phyloP scores from a whole-genome alignment of 1,140 invertebrate genomes.

The Drosophila melanica region DNA sequence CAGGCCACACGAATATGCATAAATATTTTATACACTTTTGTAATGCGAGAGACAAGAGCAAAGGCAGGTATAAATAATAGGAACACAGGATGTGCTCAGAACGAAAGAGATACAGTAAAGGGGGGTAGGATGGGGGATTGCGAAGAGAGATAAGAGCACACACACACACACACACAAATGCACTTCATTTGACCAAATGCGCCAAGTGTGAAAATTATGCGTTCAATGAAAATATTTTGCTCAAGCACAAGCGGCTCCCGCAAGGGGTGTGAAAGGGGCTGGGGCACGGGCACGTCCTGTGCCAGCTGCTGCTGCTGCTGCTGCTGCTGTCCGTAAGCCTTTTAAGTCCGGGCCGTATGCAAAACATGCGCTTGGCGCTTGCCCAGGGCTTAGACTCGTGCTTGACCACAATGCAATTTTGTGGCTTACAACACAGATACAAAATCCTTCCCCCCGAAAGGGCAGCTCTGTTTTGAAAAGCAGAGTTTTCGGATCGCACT shows the following conservation, averaged over 20 bases:
- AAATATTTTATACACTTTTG: constrained; percentile 47
- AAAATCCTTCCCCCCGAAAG: neutral
- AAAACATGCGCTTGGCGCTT: constrained; percentile 34
- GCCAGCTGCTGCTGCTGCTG: constrained; percentile 12
- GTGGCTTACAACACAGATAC: constrained; percentile 47
- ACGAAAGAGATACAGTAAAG: constrained; percentile 1
- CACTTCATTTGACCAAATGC: constrained; percentile 14
- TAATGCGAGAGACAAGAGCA: constrained; percentile 18
- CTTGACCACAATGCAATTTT: constrained; percentile 59
- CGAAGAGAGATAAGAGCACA: neutral
- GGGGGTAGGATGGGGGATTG: no score
- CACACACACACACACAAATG: neutral
- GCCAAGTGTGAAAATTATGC: constrained; percentile 58
- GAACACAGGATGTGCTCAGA: neutral
- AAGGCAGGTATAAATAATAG: constrained; percentile 22
- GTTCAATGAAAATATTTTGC: constrained; percentile 61
- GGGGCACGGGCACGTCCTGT: constrained; percentile 1
- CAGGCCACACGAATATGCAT: constrained; percentile 27
- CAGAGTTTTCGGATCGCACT: constrained; percentile 25
- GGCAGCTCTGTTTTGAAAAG: neutral
- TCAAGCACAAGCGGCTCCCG: neutral
- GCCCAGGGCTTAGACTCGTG: constrained; percentile 24
- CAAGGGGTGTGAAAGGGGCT: no score
- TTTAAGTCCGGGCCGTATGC: constrained; percentile 51
- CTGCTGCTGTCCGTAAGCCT: constrained; percentile 32